Base-by-base conservation (phyloP, 2,113 vertebrate genomes). In the Talpa occidentalis region DNA sequence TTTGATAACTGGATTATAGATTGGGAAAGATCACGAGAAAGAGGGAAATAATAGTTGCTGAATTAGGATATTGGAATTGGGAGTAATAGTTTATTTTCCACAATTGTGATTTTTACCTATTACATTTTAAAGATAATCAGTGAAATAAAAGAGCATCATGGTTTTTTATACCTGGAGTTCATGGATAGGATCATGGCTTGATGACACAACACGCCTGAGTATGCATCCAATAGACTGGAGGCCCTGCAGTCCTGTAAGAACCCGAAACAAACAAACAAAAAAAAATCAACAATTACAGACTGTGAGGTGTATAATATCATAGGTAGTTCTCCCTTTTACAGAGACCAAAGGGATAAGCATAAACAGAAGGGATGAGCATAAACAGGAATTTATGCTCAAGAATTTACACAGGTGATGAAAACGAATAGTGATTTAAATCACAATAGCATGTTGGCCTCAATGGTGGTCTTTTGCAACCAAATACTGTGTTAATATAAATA, bases 141-240 rank as follows among this genome's bases (percentile, higher is more conserved):
- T 64, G 78, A 90, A 93, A 30, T 30, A 35, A 84, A 49, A 60
- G 12, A 66, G 24, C 10, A 44, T 67, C 12, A 16, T 1, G 79
- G 16, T 6, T 60, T 86, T 24, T 32, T 19, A 26, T 97, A 97
- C 96, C 97, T 97, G 72, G 96, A 96, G 83, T 97, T 97, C 3
- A 93, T 26, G 37, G 96, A 62, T 60, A 97, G 52, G 47, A 97
- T 96, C 17, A 97, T 42, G 30, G 93, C 88, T 44, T 97, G 95
- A 12, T 96, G 21, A 49, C 59, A 49, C 10, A 97, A 6, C 28
- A 97, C 3, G 1, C 16, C 4, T 28, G 89, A 19, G 12, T 69
- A 93, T 21, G 6, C 0, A 0, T 97, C 78, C 67, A 44, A 10
- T 1, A 95, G 70, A 1, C 16, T 11, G 1, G 11, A 1, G 37